A percentile compares a stretch with the other conserved stretches of the same genome.
Evolutionary conservation across 2,888 invertebrate genomes (phyloP).

Genomic region (Drosophila anomalipes): DNA sequence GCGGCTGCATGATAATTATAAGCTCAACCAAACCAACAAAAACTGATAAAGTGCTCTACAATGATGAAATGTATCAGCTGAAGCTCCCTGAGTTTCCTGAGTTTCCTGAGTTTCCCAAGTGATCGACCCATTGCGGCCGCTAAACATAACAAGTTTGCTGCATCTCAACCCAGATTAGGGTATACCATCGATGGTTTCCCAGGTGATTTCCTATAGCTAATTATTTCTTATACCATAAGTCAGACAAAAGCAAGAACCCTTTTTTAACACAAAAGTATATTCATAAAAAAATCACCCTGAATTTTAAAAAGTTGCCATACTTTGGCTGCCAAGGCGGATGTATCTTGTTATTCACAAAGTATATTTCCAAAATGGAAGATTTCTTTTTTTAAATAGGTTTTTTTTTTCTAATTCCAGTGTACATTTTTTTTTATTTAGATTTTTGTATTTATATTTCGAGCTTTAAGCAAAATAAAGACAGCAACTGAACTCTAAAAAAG

Average conservation of each 20-base stretch:
- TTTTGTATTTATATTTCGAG: not conserved
- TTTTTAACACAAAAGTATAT: not conserved
- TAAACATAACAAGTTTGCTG: not conserved
- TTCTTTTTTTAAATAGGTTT: no score
- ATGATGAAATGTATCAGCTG: not conserved
- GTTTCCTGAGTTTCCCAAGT: not conserved
- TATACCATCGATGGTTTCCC: not conserved
- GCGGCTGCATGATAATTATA: slow-evolving; percentile 11
- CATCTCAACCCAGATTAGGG: not conserved
- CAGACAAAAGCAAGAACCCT: not conserved
- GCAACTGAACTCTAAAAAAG: not conserved
- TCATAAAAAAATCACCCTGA: not conserved
- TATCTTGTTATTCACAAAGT: not conserved
- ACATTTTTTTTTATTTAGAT: not conserved
- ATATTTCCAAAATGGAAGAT: not conserved
- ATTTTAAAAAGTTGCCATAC: not conserved
- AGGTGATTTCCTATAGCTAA: not conserved
- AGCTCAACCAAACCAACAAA: not conserved
- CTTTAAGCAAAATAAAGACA: not conserved
- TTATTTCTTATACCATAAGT: not conserved
- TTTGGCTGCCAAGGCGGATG: not conserved
- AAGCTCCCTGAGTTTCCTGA: not conserved
- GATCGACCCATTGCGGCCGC: not conserved
- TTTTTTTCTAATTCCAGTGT: not conserved
- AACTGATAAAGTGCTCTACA: not conserved